Evolutionary conservation across 1,140 invertebrate genomes (phyloP).

Genomic region (Drosophila subobscura): DNA sequence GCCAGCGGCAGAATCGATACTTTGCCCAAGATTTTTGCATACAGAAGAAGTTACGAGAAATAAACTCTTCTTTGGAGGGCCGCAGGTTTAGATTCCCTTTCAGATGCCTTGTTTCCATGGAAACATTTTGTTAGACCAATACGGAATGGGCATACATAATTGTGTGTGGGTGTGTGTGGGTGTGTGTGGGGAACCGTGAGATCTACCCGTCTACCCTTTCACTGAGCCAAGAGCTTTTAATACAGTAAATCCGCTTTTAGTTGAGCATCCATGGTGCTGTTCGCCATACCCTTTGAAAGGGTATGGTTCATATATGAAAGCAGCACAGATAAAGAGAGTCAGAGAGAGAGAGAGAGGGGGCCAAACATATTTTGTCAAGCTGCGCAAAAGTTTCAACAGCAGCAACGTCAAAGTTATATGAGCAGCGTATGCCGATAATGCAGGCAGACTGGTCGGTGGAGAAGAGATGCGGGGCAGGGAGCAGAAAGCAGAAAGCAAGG

Average conservation of each 20-base stretch:
- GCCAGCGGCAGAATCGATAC: constrained; percentile 76
- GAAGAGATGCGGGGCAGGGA: constrained; percentile 3
- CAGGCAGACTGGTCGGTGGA: constrained; percentile 34
- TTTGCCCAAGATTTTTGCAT: constrained; percentile 78
- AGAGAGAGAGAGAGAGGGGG: constrained; percentile 3
- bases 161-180: too few relatives aligned
- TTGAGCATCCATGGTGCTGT: too few relatives aligned
- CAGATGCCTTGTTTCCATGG: too few relatives aligned
- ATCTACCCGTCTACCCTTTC: too few relatives aligned
- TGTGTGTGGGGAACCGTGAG: too few relatives aligned
- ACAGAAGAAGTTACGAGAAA: not conserved
- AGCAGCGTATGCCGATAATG: constrained; percentile 70
- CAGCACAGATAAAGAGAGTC: constrained; percentile 22
- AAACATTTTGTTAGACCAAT: too few relatives aligned
- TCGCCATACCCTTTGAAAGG: too few relatives aligned
- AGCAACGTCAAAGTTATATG: constrained; percentile 64
- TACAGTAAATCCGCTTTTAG: too few relatives aligned
- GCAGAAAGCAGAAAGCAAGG: constrained; percentile 5
- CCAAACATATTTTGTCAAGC: constrained; percentile 65
- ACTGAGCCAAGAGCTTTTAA: too few relatives aligned
- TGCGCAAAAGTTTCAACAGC: constrained; percentile 59
- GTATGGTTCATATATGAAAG: not conserved
- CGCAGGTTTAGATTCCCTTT: too few relatives aligned
- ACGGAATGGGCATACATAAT: too few relatives aligned
- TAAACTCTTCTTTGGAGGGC: too few relatives aligned